Base-by-base conservation (phyloP, 2,113 vertebrate genomes). In the Ctenomys sociabilis region DNA sequence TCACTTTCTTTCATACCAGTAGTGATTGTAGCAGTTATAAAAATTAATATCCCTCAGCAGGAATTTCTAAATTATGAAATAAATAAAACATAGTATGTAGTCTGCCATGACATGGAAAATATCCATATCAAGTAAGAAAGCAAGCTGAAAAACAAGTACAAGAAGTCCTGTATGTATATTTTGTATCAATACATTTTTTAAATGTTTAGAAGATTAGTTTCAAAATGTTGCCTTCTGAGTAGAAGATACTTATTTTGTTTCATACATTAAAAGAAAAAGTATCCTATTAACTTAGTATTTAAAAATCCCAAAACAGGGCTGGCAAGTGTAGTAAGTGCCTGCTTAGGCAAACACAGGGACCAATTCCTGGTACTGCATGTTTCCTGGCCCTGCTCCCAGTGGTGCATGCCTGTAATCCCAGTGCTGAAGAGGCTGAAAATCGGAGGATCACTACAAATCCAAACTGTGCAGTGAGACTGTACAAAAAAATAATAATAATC, bases 191-290 rank as follows among this genome's bases (percentile, higher is more conserved):
- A 85, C 22, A 40, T 45, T 14, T 14, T 75, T 45, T 7, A 72
- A 82, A 92, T 30, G 14, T 86, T 52, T 78, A 82, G 37, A 78
- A 72, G 24, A 88, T 72, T 64, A 84, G 30, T 80, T 92, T 61
- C 13, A 93, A 93, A 94, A 90, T 54, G 52, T 77, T 94, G 52
- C 22, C n/a, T 75, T 90, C 0, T 26, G 7, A 75, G 19, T 78
- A 11, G n/a, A 90, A 93, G 30, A 93, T n/a, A 78, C 26, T 64
- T 85, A 87, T 78, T 85, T 88, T 77, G 54, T 83, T 86, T 90
- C n/a, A 88, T 61, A 90, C 2, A 57, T 63, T 59, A 72, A 2
- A 28, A 45, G 43, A 82, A 45, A 92, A 45, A 92, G 75, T 21
- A 75, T 26, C 0, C n/a, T 63, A 68, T 61, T 24, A n/a, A 24